These are phyloP conservation scores for Cygnus buccinator DNA, from an alignment of 2,113 vertebrate genomes.

Conservation along the genomic window DNA sequence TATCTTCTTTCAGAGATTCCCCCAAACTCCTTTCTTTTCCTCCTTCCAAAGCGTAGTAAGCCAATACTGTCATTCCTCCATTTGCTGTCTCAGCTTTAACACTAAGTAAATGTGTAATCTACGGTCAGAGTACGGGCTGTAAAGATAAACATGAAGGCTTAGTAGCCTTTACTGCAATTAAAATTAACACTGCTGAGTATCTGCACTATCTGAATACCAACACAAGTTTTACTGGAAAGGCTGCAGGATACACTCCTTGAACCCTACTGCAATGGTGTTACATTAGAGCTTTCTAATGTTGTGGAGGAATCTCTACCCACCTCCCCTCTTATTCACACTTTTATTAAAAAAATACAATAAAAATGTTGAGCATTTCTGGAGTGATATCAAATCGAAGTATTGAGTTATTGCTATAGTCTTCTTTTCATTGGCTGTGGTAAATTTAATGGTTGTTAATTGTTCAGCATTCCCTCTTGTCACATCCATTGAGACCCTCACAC, in stretches of 20 bases:
- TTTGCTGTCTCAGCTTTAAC: background rate
- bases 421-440: background rate
- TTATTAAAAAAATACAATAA: background rate
- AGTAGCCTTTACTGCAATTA: background rate
- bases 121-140: background rate
- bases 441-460: background rate
- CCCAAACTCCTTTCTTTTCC: background rate
- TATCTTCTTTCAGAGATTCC: background rate
- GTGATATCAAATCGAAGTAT: background rate
- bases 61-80: background rate
- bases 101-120: background rate
- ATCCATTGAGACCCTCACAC: accelerated
- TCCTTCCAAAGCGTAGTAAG: background rate
- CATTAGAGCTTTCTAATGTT: background rate
- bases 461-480: background rate
- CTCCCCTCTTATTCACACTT: background rate
- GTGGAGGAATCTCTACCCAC: background rate
- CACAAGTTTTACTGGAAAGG: background rate
- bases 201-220: background rate
- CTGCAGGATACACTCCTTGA: background rate
- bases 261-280: background rate
- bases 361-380: background rate
- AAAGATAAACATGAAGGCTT: background rate
- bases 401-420: background rate
- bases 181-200: background rate